Conservation (phyloP, 2,888 invertebrate species). For the Trichacis sp. region DNA sequence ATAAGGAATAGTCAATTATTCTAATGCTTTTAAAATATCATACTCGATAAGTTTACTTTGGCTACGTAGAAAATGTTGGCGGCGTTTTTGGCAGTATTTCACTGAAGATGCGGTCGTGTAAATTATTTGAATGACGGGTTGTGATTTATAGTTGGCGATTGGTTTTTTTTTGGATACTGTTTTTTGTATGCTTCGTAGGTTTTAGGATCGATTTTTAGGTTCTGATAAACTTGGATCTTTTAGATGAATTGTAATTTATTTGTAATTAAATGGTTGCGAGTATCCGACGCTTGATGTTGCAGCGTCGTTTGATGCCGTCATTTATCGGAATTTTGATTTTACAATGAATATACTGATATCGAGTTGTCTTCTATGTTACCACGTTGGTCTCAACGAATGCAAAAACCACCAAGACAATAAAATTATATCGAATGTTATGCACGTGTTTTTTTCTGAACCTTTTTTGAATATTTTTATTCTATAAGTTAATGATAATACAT, state of each 20-base stretch:
- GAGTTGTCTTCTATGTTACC: slow-evolving; percentile 53
- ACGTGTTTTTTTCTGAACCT: too few species aligned
- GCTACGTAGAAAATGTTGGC: neutral
- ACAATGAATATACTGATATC: slow-evolving; percentile 42
- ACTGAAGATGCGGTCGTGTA: neutral
- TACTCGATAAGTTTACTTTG: neutral
- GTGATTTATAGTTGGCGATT: slow-evolving; percentile 15
- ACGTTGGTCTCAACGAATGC: slow-evolving; percentile 57
- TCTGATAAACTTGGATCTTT: slow-evolving; percentile 32
- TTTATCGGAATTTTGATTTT: slow-evolving; percentile 32
- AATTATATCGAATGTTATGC: slow-evolving; percentile 62
- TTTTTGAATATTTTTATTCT: too few species aligned
- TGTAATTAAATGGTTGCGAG: slow-evolving; percentile 34
- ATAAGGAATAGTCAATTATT: slow-evolving; percentile 9
- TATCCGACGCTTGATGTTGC: slow-evolving; percentile 35
- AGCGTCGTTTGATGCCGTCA: slow-evolving; percentile 19
- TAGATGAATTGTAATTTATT: slow-evolving; percentile 46
- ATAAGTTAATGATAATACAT: too few species aligned
- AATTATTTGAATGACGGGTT: slow-evolving; percentile 10
- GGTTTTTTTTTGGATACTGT: slow-evolving; percentile 21
- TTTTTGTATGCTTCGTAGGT: slow-evolving; percentile 36
- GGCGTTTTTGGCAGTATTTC: slow-evolving; percentile 7
- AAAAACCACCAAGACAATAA: slow-evolving; percentile 67
- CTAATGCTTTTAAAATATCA: neutral
- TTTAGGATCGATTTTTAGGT: slow-evolving; percentile 25